phyloP scores from a whole-genome alignment of 2,888 invertebrate genomes.

The Strigamia transsilvanica region DNA sequence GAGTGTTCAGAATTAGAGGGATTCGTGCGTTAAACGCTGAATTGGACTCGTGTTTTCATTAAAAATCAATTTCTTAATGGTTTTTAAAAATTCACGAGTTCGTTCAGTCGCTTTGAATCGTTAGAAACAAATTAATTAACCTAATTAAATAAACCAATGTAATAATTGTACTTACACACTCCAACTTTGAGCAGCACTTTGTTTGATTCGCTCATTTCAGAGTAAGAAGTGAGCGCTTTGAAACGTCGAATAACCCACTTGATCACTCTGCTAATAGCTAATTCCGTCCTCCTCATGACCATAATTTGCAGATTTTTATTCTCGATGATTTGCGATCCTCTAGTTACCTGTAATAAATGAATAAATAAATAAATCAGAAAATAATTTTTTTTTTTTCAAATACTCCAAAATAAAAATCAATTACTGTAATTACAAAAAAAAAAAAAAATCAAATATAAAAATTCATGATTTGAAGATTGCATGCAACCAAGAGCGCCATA shows the following conservation, averaged over 20 bases:
- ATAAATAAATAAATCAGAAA: not conserved
- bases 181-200: constrained; percentile 57
- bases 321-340: constrained; percentile 56
- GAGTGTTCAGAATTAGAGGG: no score
- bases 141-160: not conserved
- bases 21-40: no score
- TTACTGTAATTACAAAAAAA: not conserved
- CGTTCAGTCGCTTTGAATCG: constrained; percentile 3
- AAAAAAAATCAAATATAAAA: not conserved
- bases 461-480: not conserved
- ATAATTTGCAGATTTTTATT: constrained; percentile 50
- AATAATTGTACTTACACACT: constrained; percentile 41
- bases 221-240: constrained; percentile 58
- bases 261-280: constrained; percentile 55
- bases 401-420: not conserved
- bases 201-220: constrained; percentile 58
- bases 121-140: not conserved
- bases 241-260: constrained; percentile 57
- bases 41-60: not conserved
- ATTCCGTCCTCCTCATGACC: constrained; percentile 46
- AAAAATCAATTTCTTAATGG: constrained; percentile 41
- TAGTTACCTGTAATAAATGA: constrained; percentile 53
- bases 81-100: constrained; percentile 46
- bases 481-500: no score
- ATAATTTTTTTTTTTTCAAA: no score